phyloP scores from a whole-genome alignment of 1,140 invertebrate genomes.

The Pantala flavescens region DNA sequence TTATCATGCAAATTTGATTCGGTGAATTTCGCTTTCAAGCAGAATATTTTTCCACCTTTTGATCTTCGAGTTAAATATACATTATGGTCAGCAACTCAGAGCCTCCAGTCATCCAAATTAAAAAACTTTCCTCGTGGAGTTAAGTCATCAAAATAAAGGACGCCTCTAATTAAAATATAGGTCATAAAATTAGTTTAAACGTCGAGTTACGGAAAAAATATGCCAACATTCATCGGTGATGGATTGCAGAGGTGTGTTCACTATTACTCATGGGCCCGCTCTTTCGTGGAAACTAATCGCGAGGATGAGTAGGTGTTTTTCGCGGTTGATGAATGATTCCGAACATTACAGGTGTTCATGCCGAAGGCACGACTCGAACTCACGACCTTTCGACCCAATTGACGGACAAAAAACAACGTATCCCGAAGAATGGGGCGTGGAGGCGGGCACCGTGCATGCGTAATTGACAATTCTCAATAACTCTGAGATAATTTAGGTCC shows the following conservation, averaged over 20 bases:
- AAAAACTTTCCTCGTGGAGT: too few species aligned
- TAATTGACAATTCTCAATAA: too few species aligned
- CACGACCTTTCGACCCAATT: neutral
- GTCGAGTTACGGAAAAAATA: neutral
- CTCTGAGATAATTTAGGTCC: too few species aligned
- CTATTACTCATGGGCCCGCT: neutral
- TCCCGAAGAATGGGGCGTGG: neutral
- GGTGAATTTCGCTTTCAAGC: too few species aligned
- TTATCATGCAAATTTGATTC: too few species aligned
- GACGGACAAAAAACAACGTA: neutral
- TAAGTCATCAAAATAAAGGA: too few species aligned
- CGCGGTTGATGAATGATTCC: neutral
- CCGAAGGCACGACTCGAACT: neutral
- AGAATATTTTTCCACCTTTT: too few species aligned
- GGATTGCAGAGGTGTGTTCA: neutral
- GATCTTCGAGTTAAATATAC: too few species aligned
- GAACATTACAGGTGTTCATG: slow-evolving; percentile 5
- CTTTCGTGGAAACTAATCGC: neutral
- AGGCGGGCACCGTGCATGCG: too few species aligned
- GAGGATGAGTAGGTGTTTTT: neutral
- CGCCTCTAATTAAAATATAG: neutral
- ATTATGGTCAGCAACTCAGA: too few species aligned
- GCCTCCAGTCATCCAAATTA: too few species aligned
- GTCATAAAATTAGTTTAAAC: neutral
- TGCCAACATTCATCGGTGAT: neutral